Evolutionary conservation across 1,140 invertebrate species (phyloP).

Genomic region (Gryon sp.): DNA sequence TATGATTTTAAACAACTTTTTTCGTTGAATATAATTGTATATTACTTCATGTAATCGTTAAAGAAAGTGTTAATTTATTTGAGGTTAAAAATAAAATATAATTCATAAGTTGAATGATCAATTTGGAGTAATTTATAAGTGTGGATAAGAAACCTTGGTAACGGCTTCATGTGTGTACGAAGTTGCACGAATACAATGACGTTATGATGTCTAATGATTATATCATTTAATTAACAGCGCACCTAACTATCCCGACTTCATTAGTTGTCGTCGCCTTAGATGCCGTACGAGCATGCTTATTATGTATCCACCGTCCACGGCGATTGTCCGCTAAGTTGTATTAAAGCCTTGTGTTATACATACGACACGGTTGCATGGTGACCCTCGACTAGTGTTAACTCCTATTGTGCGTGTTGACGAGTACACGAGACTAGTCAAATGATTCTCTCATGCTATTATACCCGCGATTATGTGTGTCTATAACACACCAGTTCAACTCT

Average conservation of each 20-base stretch:
- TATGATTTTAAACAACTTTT: too few relatives aligned
- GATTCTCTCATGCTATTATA: constrained; percentile 60
- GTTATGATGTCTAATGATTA: constrained; percentile 79
- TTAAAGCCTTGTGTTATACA: constrained; percentile 73
- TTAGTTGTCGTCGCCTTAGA: constrained; percentile 74
- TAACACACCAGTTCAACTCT: constrained; percentile 32
- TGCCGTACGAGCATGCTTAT: constrained; percentile 71
- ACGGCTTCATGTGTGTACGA: too few relatives aligned
- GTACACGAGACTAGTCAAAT: constrained; percentile 68
- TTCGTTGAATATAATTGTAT: too few relatives aligned
- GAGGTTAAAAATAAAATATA: too few relatives aligned
- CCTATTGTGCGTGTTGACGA: constrained; percentile 73
- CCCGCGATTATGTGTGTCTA: constrained; percentile 59
- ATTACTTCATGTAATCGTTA: too few relatives aligned
- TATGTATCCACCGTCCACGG: constrained; percentile 73
- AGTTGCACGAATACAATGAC: constrained; percentile 72
- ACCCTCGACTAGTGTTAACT: constrained; percentile 74
- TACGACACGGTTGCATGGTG: constrained; percentile 74
- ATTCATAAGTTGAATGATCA: too few relatives aligned
- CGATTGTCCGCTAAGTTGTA: constrained; percentile 74
- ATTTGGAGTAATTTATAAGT: too few relatives aligned
- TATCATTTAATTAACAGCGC: constrained; percentile 80
- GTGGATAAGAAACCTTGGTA: too few relatives aligned
- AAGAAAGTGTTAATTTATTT: too few relatives aligned
- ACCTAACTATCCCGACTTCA: constrained; percentile 76